These are phyloP conservation scores for Myocastor coypus DNA, from an alignment of 2,113 vertebrate species.

Conservation along the genomic window DNA sequence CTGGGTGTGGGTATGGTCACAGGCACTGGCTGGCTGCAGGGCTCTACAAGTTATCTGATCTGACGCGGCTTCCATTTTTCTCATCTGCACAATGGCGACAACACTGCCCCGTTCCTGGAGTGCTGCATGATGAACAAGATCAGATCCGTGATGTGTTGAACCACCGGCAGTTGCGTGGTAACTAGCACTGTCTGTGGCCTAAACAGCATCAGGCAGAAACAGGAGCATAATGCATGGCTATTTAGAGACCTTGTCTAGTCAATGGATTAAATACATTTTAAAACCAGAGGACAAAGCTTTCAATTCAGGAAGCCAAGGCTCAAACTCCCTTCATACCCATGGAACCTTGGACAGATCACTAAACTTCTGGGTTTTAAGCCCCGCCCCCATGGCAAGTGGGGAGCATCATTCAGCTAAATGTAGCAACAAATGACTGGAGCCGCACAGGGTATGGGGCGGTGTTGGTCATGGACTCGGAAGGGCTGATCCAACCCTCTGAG, in stretches of 20 bases:
- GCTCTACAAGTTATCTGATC: background rate
- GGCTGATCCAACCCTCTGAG: background rate
- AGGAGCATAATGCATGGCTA: background rate
- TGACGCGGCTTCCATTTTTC: conserved; percentile 16
- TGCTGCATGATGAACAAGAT: background rate
- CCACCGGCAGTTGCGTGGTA: background rate
- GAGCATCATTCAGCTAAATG: background rate
- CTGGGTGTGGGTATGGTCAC: background rate
- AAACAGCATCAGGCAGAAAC: background rate
- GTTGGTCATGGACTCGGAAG: background rate
- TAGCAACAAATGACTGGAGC: background rate
- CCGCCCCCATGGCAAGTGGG: background rate
- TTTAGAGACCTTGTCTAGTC: background rate
- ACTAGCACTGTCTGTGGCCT: background rate
- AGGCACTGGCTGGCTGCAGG: background rate
- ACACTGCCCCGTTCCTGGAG: background rate
- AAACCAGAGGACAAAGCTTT: background rate
- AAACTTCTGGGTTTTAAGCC: conserved; percentile 19
- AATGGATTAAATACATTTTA: background rate
- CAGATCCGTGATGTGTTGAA: background rate
- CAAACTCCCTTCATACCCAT: background rate
- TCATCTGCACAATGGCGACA: conserved; percentile 1
- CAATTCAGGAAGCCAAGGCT: background rate
- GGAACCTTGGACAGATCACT: background rate
- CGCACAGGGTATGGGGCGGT: no score